Conservation (phyloP, 2,888 invertebrate species). For the Plagodis dolabraria region DNA sequence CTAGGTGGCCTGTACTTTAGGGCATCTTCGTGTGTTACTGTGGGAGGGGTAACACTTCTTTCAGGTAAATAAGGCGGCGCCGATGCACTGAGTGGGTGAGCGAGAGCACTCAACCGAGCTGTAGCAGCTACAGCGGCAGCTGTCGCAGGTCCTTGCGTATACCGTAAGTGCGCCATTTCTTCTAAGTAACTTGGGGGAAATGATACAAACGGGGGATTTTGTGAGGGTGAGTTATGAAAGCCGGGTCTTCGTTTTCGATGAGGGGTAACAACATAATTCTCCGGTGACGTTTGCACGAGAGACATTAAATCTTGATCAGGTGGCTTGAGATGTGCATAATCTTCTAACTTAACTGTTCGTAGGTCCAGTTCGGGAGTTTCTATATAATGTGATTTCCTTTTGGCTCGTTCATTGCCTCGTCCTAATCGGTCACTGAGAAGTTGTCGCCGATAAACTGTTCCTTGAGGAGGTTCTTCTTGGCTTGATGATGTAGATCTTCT, state of each 20-base stretch:
- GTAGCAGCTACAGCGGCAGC: constrained; percentile 86
- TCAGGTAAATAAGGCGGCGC: constrained; percentile 89
- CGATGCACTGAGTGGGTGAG: constrained; percentile 87
- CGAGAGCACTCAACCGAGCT: constrained; percentile 70
- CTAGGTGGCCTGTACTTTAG: constrained; percentile 88
- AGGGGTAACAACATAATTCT: constrained; percentile 94
- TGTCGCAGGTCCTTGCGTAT: constrained; percentile 82
- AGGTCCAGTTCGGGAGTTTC: constrained; percentile 89
- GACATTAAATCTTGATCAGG: constrained; percentile 89
- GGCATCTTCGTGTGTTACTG: constrained; percentile 84
- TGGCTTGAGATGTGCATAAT: constrained; percentile 87
- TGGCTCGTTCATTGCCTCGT: constrained; percentile 85
- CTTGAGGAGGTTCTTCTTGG: constrained; percentile 80
- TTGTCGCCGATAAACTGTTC: constrained; percentile 85
- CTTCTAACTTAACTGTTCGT: constrained; percentile 87
- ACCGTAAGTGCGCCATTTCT: constrained; percentile 87
- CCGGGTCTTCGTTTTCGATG: constrained; percentile 94
- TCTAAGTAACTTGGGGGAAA: constrained; percentile 91
- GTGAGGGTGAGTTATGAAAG: constrained; percentile 94
- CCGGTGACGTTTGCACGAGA: constrained; percentile 89
- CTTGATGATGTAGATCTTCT: constrained; percentile 81
- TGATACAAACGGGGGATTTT: constrained; percentile 94
- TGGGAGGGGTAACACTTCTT: constrained; percentile 86
- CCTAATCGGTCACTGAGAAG: constrained; percentile 86
- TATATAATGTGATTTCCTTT: constrained; percentile 86